Base-by-base conservation (phyloP, 2,113 vertebrate species). In the Pterophyllum scalare region DNA sequence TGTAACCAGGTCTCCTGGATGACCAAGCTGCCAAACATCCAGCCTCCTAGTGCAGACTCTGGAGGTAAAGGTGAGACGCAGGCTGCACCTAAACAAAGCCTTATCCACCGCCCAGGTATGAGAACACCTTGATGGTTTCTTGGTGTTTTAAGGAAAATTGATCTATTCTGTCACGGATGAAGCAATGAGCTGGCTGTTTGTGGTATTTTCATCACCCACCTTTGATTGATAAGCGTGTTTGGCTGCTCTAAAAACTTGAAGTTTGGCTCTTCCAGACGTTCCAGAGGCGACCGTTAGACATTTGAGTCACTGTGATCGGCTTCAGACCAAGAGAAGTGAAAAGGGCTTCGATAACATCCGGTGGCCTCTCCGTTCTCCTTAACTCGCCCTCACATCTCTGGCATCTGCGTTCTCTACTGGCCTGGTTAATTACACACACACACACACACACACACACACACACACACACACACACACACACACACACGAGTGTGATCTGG, bases 341-440 rank as follows among this genome's bases (percentile, higher is more conserved):
- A 88, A 87, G 77, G 59, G 57, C 77, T 78, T 80, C 49, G 82
- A 89, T 89, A 86, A 24, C 81, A 84, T 80, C 78, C 79, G 26
- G 81, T 49, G 43, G 83, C 83, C 46, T 85, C 77, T 61, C 60
- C 17, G 7, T 67, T 83, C 77, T 78, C 67, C 85, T 89, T 89
- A 91, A 91, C 87, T 87, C 83, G 46, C 33, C 70, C 49, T n/a
- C 74, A 80, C 88, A 91, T 89, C 90, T 89, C 79, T 88, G 88
- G 85, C 88, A 82, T 89, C 83, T 77, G 83, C 83, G 6, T 77
- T 81, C 80, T 88, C 78, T 24, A 31, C 83, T 86, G 80, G 83
- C 87, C 80, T 79, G 65, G 77, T 85, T 86, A 84, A 87, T 85
- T 64, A 70, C 54, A 57, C 54, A 22, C 15, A 70, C 64, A 65